A percentile compares a stretch with the other conserved stretches of the same genome.
phyloP scores from a whole-genome alignment of 37 sponge, comb jelly and placozoan species.

The Halisarca cf. caerulea region DNA sequence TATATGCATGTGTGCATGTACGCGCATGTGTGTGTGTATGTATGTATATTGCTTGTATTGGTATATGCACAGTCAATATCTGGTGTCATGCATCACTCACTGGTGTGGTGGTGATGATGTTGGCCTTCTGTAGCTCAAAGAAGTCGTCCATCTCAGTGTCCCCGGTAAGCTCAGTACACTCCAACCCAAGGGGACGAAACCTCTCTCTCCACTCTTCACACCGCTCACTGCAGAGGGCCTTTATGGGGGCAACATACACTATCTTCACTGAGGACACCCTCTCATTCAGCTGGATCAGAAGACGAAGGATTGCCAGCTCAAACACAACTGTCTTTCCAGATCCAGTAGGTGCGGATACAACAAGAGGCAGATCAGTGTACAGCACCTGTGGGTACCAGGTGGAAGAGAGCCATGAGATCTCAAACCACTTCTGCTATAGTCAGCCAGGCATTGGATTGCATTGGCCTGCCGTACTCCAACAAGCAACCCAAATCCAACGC shows the following conservation, averaged over 20 bases:
- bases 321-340: slow-evolving; percentile 97
- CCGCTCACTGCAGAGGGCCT: slow-evolving; percentile 94
- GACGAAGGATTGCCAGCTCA: slow-evolving; percentile 93
- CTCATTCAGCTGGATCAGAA: slow-evolving; percentile 63
- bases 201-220: slow-evolving; percentile 87
- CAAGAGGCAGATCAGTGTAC: slow-evolving; percentile 84
- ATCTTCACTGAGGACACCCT: slow-evolving; percentile 54
- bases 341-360: slow-evolving; percentile 95
- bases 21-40: too few relatives aligned
- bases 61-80: neutral
- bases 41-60: too few relatives aligned
- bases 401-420: neutral
- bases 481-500: too few relatives aligned
- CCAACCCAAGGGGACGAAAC: slow-evolving; percentile 81
- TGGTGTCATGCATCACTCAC: too few relatives aligned
- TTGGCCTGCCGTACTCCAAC: too few relatives aligned
- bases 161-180: slow-evolving; percentile 93
- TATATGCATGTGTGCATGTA: neutral
- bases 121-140: slow-evolving; percentile 82
- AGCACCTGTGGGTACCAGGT: slow-evolving; percentile 78
- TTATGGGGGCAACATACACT: slow-evolving; percentile 96
- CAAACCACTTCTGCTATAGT: neutral
- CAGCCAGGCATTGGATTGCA: neutral
- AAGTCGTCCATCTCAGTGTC: slow-evolving; percentile 96
- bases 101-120: slow-evolving; percentile 97